Evolutionary conservation across 2,797 vertebrate species (phyloP).

Genomic region (Varecia variegata): DNA sequence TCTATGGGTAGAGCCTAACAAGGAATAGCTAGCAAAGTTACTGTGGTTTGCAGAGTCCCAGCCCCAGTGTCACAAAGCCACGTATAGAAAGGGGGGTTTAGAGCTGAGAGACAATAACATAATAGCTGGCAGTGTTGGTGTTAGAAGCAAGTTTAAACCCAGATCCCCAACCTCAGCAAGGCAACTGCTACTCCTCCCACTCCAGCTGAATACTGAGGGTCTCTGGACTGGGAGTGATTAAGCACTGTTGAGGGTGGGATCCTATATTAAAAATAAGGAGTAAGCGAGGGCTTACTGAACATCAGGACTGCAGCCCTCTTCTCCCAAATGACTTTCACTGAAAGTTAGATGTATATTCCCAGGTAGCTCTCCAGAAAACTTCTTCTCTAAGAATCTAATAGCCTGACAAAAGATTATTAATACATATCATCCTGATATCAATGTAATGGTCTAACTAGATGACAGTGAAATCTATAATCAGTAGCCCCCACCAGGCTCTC

Average conservation of each 20-base stretch:
- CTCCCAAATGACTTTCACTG: not conserved
- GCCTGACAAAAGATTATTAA: not conserved
- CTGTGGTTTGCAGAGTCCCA: not conserved
- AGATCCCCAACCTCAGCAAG: not conserved
- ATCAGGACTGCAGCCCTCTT: not conserved
- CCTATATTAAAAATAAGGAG: not conserved
- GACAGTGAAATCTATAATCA: not conserved
- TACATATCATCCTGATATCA: not conserved
- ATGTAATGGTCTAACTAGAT: not conserved
- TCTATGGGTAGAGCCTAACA: constrained; percentile 30
- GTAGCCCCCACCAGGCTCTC: not conserved
- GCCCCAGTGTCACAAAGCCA: not conserved
- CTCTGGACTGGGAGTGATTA: not conserved
- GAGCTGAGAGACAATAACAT: not conserved
- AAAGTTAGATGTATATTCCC: not conserved
- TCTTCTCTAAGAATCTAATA: not conserved
- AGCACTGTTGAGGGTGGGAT: not conserved
- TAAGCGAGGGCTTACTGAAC: not conserved
- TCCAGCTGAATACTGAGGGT: not conserved
- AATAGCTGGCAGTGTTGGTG: not conserved
- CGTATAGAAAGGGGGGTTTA: not conserved
- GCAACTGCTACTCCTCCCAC: not conserved
- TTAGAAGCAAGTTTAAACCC: not conserved
- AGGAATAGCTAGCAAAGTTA: not conserved
- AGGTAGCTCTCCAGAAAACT: not conserved